phyloP scores from a whole-genome alignment of 2,888 invertebrate genomes.

The Tillus elongatus region DNA sequence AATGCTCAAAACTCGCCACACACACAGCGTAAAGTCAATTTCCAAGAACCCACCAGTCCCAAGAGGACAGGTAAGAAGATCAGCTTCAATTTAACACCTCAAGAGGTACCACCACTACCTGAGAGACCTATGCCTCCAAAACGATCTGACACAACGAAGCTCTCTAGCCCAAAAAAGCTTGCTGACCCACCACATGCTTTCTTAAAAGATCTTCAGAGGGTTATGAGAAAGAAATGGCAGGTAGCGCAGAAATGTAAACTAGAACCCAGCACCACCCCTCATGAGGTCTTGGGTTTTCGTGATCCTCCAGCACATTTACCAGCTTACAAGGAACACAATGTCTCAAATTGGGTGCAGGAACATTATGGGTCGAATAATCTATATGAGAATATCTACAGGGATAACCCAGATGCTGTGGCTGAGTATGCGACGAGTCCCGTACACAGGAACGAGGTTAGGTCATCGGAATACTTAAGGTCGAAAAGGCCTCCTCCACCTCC shows the following conservation, averaged over 20 bases:
- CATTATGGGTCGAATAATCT: slow-evolving; percentile 69
- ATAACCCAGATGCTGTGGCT: slow-evolving; percentile 40
- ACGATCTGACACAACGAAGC: slow-evolving; percentile 62
- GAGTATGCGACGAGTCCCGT: slow-evolving; percentile 43
- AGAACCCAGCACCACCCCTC: slow-evolving; percentile 80
- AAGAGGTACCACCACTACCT: slow-evolving; percentile 51
- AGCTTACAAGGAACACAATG: slow-evolving; percentile 72
- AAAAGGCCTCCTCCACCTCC: slow-evolving; percentile 81
- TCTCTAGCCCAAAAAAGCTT: slow-evolving; percentile 69
- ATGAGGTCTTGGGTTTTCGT: slow-evolving; percentile 83
- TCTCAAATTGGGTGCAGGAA: slow-evolving; percentile 83
- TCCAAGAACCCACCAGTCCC: slow-evolving; percentile 51
- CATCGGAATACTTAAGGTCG: slow-evolving; percentile 24
- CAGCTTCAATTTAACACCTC: slow-evolving; percentile 50
- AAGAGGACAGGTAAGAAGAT: slow-evolving; percentile 55
- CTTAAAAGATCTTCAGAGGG: slow-evolving; percentile 78
- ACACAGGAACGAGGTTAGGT: slow-evolving; percentile 25
- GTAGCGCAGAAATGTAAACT: slow-evolving; percentile 87
- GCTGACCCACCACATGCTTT: slow-evolving; percentile 74
- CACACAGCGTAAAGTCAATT: slow-evolving; percentile 51
- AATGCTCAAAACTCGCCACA: slow-evolving; percentile 47
- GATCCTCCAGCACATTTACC: slow-evolving; percentile 64
- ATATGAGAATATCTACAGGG: slow-evolving; percentile 66
- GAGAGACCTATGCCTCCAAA: slow-evolving; percentile 67
- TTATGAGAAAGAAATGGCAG: slow-evolving; percentile 90